phyloP scores from a whole-genome alignment of 2,797 vertebrate genomes.

The Peromyscus eremicus region DNA sequence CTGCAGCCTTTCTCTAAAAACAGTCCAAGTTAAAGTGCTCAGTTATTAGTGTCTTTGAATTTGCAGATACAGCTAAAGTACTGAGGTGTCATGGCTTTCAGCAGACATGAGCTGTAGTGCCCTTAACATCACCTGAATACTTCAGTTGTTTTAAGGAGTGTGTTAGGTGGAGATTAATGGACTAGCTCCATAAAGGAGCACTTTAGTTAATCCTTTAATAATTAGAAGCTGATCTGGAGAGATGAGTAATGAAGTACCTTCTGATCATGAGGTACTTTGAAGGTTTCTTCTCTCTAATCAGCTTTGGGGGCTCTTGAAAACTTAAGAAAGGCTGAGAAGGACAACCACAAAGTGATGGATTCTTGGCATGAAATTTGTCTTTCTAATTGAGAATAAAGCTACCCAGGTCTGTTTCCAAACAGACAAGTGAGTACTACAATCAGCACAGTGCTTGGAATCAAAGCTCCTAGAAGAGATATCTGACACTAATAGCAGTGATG shows the following conservation, averaged over 20 bases:
- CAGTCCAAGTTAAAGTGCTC: not conserved
- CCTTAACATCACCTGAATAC: slow-evolving; percentile 79
- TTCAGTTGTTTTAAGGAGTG: slow-evolving; percentile 83
- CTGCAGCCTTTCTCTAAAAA: slow-evolving; percentile 59
- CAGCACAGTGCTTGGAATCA: not conserved
- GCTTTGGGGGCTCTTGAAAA: not conserved
- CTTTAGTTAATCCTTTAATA: slow-evolving; percentile 85
- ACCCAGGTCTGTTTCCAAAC: not conserved
- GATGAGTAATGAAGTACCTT: slow-evolving; percentile 81
- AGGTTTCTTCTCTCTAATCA: slow-evolving; percentile 53
- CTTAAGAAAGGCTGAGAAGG: slow-evolving; percentile 23
- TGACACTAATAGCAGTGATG: not conserved
- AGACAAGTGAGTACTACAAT: not conserved
- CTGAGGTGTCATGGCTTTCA: slow-evolving; percentile 3
- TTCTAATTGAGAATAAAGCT: slow-evolving; percentile 40
- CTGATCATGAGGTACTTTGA: not conserved
- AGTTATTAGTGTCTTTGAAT: not conserved
- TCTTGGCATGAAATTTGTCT: slow-evolving; percentile 63
- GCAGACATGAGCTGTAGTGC: slow-evolving; percentile 26
- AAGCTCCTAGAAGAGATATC: not conserved
- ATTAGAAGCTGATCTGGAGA: slow-evolving; percentile 82
- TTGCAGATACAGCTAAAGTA: not conserved
- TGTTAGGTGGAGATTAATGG: slow-evolving; percentile 80
- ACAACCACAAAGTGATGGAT: slow-evolving; percentile 72
- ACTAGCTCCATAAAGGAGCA: slow-evolving; percentile 81